Conservation (phyloP, 2,888 invertebrate species). For the Watsonalla cultraria region DNA sequence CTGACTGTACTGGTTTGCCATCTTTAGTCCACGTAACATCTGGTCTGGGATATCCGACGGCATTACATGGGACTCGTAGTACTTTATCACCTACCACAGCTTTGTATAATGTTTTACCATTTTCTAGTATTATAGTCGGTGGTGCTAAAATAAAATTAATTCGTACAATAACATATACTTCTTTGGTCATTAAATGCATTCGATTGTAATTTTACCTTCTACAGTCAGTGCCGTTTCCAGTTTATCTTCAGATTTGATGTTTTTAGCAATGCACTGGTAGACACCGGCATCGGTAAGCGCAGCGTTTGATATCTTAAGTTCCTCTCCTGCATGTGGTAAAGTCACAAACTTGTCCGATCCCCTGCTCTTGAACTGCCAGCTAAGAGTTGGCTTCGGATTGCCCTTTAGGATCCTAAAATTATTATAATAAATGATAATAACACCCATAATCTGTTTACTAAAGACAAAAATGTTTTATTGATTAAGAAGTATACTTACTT, state of each 20-base stretch:
- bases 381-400: constrained; percentile 11
- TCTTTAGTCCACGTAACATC: constrained; percentile 14
- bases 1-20: constrained; percentile 1
- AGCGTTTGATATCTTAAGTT: constrained; percentile 4
- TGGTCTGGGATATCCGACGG: constrained; percentile 22
- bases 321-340: constrained; percentile 2
- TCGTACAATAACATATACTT: background rate
- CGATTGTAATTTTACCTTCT: constrained; percentile 10
- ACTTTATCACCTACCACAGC: constrained; percentile 17
- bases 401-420: constrained; percentile 6
- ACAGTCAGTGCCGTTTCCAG: constrained; percentile 9
- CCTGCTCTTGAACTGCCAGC: constrained; percentile 14
- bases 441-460: background rate
- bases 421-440: too few species aligned
- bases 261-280: constrained; percentile 14
- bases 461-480: background rate
- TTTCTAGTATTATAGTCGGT: constrained; percentile 12
- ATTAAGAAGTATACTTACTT: constrained; percentile 2
- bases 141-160: constrained; percentile 8
- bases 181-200: background rate
- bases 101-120: constrained; percentile 5
- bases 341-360: background rate
- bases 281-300: constrained; percentile 8
- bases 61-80: constrained; percentile 20
- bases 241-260: constrained; percentile 5